Conservation (phyloP, 2,797 vertebrate genomes). For the Odontamblyopus lacepedii region DNA sequence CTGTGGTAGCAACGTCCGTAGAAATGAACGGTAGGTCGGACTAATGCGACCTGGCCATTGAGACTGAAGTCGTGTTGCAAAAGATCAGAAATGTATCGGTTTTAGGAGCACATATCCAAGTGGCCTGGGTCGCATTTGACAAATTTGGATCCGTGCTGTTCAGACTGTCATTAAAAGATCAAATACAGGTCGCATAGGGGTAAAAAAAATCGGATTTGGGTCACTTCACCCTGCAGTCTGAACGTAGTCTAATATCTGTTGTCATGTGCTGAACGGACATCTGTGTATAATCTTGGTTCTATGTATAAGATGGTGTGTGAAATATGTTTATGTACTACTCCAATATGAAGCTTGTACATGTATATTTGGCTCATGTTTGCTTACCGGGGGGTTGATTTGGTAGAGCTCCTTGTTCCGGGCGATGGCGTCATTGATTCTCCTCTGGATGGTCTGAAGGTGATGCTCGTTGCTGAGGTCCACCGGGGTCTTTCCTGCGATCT, state of each 20-base stretch:
- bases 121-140: too few species aligned
- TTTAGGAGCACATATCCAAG: too few species aligned
- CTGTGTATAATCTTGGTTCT: neutral
- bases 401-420: slow-evolving; percentile 94
- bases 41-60: too few species aligned
- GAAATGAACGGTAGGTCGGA: too few species aligned
- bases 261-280: neutral
- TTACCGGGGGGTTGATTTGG: slow-evolving; percentile 93
- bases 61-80: too few species aligned
- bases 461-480: slow-evolving; percentile 92
- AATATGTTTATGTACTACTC: neutral
- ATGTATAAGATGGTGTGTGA: neutral
- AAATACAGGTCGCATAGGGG: too few species aligned
- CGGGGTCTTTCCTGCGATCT: slow-evolving; percentile 94
- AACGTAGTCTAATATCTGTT: neutral
- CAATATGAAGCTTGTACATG: slow-evolving; percentile 1
- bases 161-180: too few species aligned
- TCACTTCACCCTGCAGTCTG: too few species aligned
- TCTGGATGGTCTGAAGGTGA: slow-evolving; percentile 93
- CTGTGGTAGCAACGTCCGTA: too few species aligned
- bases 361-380: slow-evolving; percentile 72
- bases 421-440: slow-evolving; percentile 97
- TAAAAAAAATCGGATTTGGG: too few species aligned
- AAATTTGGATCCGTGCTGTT: too few species aligned
- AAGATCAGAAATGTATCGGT: too few species aligned